Evolutionary conservation across 2,113 vertebrate species (phyloP), one percentile per base, ranked within the genome.

Genomic region (Pelecanoides urinatrix): DNA sequence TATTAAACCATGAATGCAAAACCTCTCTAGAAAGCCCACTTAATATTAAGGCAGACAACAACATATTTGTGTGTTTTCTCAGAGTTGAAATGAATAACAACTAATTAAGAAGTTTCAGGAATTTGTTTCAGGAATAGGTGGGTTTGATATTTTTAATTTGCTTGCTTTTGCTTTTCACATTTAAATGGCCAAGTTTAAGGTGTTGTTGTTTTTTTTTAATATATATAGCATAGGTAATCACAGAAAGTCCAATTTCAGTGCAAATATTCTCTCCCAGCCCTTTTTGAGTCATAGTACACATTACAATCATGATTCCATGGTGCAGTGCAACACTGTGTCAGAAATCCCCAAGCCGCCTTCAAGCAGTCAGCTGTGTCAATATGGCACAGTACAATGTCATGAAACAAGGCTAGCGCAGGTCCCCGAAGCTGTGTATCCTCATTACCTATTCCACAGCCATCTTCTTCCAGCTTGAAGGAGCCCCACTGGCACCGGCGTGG

Each of bases 401-500:
- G 40, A 56, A 84, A 56, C 72, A 50, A 40, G 47, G 68, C 55
- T 73, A 32, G 30, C 1, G 2, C 29, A 44, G 73, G 36, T 91
- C 72, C 75, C 93, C 8, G 4, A 10, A 56, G 75, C 26, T 1
- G 0, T n/a, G 29, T 16, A 27, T 32, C 29, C 3, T 2, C 36
- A 65, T 61, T 50, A 68, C 2, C 16, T 45, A 45, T 52, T 86
- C 83, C 53, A 52, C 45, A 80, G 45, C 63, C 32, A 18, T 25
- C 63, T 5, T 42, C 38, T 53, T 52, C 26, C 32, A 68, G 3
- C 11, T 16, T 21, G 34, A 68, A 73, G 49, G 36, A 94, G 3
- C 44, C 44, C 53, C 0, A 0, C 61, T 63, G 75, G 70, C 38
- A 45, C 17, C 36, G 56, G 61, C 2, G 0, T 7, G 12, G 62